Conservation (phyloP, 2,113 vertebrate genomes). For the Phylloscopus trochilus region DNA sequence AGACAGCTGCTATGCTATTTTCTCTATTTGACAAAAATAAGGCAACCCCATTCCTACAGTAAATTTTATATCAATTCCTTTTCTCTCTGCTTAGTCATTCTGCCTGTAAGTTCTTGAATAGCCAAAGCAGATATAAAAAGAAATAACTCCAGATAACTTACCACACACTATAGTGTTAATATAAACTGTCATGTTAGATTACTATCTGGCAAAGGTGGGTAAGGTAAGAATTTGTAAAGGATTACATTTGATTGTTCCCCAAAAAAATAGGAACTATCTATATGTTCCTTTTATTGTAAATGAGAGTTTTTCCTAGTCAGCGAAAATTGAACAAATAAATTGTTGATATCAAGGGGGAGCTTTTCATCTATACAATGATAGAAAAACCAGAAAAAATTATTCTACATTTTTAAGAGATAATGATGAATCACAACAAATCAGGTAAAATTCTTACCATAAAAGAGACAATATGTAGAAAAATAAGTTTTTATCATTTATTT, state of each 20-base stretch:
- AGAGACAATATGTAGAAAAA: neutral
- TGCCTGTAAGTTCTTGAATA: slow-evolving; percentile 13
- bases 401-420: neutral
- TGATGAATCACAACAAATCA: neutral
- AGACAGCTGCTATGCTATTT: slow-evolving; percentile 30
- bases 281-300: neutral
- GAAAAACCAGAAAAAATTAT: neutral
- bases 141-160: slow-evolving; percentile 24
- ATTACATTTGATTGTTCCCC: neutral
- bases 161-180: neutral
- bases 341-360: neutral
- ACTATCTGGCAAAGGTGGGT: neutral
- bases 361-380: neutral
- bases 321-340: neutral
- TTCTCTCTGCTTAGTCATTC: slow-evolving; percentile 53
- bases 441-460: neutral
- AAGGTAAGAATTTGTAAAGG: neutral
- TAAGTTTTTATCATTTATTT: neutral
- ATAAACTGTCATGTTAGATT: neutral
- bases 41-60: neutral
- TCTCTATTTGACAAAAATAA: slow-evolving; percentile 30
- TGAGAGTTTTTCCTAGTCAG: neutral
- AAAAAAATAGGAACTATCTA: neutral
- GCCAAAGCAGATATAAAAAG: slow-evolving; percentile 22
- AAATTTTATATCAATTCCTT: slow-evolving; percentile 27